Conservation (phyloP, 2,888 invertebrate species). For the Pachycephus smyrnensis region DNA sequence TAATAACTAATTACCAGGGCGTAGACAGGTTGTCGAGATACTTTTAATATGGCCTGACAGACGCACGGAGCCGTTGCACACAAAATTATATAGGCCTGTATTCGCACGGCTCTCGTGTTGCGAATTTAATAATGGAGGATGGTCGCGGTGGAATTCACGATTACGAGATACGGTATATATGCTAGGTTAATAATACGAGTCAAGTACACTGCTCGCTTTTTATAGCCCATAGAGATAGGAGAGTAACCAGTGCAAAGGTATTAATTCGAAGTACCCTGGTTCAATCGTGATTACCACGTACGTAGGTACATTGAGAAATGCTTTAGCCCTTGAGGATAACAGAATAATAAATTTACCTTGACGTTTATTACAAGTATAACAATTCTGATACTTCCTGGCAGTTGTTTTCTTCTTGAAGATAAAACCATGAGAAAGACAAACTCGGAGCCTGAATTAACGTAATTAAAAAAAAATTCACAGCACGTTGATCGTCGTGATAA, state of each 20-base stretch:
- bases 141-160: not conserved
- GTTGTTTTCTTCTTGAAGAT: not conserved
- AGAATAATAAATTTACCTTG: not conserved
- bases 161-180: not conserved
- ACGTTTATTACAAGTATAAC: not conserved
- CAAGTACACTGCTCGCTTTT: not conserved
- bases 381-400: not conserved
- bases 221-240: not conserved
- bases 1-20: not conserved
- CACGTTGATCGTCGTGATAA: no score
- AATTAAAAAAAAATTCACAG: not conserved
- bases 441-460: not conserved
- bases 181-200: conserved; percentile 2
- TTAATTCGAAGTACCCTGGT: not conserved
- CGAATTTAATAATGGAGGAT: not conserved
- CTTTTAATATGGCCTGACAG: not conserved
- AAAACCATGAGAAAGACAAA: not conserved
- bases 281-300: not conserved
- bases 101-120: not conserved
- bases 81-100: not conserved
- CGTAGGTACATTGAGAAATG: not conserved
- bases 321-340: not conserved
- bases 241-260: not conserved
- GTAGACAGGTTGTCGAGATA: not conserved
- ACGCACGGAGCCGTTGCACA: not conserved